Evolutionary conservation across 1,140 invertebrate genomes (phyloP), one percentile per base, ranked within the genome.

Genomic region (Subanguina moxae): DNA sequence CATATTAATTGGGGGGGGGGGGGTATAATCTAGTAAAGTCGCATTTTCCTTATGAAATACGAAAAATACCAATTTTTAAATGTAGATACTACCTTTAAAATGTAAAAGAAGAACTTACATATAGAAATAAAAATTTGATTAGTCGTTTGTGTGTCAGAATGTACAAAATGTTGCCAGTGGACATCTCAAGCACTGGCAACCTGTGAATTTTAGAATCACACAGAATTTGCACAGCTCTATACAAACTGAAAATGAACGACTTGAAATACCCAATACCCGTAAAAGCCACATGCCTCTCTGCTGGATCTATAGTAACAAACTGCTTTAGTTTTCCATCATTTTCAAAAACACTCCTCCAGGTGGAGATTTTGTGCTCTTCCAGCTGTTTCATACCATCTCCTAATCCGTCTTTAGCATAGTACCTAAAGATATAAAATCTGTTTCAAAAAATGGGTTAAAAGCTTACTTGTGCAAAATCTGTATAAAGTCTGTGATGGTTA

Each of bases 401-500:
- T 27, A 81, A 63, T 28, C 65, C 66, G 38, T 74, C 80, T 11
- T 73, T 71, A 42, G 70, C 76, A 66, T 82, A 82, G 63, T 82
- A 82, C 52, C 80, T 80, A 32, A 52, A 67, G 59, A 63, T 7
- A 48, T 27, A 43, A 48, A 64, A 45, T 17, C 43, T 46, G 3
- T 19, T 25, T 25, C 27, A 32, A 61, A 32, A 46, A 23, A 46
- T 32, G 62, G 45, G 8, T 17, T 7, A 7, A 3, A 21, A 58
- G 43, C 48, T 75, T 67, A 81, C 80, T 75, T 79, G 67, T 79
- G 74, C 57, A 82, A 86, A 80, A 99, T 97, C 84, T 94, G 93
- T 80, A 99, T 99, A 83, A 99, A 98, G 85, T 99, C 96, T 57
- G 96, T 98, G 77, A 99, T 98, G 43, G 96, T 99, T 61, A 99